Base-by-base conservation (phyloP, 2,888 invertebrate species). In the Elysia crispata region DNA sequence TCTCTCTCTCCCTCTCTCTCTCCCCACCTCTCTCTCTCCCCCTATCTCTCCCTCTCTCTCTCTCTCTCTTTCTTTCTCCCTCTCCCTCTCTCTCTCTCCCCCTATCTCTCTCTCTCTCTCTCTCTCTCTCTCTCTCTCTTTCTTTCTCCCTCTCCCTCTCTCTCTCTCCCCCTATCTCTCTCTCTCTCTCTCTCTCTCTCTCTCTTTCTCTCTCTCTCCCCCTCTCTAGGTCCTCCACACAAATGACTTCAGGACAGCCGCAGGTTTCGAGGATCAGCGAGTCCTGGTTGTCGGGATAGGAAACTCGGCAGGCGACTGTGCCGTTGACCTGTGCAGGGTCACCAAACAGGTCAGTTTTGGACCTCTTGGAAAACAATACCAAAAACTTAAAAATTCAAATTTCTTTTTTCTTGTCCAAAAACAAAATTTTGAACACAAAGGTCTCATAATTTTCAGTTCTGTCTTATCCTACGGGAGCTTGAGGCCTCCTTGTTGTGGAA, bases 251-350 rank as follows among this genome's bases (percentile, higher is more conserved):
- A 87, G 85, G 60, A 84, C 89, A 76, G 83, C 81, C 33, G 74
- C 76, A 31, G 87, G 88, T 6, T 91, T 83, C 79, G 87, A 86
- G 49, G 90, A 88, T 70, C 91, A 91, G 84, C 85, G 89, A 57
- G 92, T 93, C 1, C 88, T 93, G 28, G 89, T 93, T 1, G 86
- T 93, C 30, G 93, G 93, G 1, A 91, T 93, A 74, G 93, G 93
- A 1, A 93, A 93, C 83, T 93, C 93, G 1, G 93, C 92, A 0
- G 89, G 92, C 3, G 93, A 93, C 85, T 89, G 90, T 11, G 92
- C 92, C n/a, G 92, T 92, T 1, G 93, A 93, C 67, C 85, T 93
- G 33, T 87, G 90, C 75, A 85, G 89, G 33, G 31, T 50, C 18
- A 15, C 60, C 6, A 28, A 54, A 3, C 72, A 76, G 76, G 76